Conservation (phyloP, 2,113 vertebrate genomes). For the Aix galericulata region DNA sequence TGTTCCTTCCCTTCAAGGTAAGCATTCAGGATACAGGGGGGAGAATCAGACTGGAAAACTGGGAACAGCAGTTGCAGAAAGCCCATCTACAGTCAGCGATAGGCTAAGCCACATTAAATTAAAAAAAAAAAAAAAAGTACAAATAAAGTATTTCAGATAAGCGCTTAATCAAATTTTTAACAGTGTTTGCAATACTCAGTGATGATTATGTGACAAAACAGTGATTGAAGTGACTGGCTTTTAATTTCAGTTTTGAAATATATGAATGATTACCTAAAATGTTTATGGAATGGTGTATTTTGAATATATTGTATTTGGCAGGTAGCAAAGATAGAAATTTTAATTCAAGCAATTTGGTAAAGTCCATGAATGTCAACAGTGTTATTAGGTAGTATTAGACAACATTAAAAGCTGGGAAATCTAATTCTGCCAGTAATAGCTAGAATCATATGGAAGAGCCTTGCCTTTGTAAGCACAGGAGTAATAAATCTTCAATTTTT, state of each 20-base stretch:
- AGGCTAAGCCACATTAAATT: background rate
- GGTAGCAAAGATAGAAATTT: background rate
- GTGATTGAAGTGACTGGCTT: background rate
- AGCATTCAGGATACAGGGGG: background rate
- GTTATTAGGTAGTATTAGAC: background rate
- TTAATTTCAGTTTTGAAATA: background rate
- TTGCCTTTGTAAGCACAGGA: background rate
- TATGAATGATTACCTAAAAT: accelerated
- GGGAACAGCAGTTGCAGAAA: background rate
- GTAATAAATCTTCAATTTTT: background rate
- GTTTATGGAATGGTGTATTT: accelerated
- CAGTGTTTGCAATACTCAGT: background rate
- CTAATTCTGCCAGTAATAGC: background rate
- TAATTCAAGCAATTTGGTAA: background rate
- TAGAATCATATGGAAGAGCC: background rate
- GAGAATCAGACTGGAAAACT: background rate
- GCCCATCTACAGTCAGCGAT: background rate
- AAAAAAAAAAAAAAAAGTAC: background rate
- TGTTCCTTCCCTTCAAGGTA: background rate
- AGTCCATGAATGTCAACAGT: background rate
- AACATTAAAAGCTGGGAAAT: background rate
- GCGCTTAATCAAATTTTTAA: background rate
- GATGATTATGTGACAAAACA: background rate
- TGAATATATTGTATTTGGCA: background rate
- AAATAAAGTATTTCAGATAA: background rate